These are phyloP conservation scores for Mastomys coucha DNA, from an alignment of 2,113 vertebrate genomes.

Conservation along the genomic window DNA sequence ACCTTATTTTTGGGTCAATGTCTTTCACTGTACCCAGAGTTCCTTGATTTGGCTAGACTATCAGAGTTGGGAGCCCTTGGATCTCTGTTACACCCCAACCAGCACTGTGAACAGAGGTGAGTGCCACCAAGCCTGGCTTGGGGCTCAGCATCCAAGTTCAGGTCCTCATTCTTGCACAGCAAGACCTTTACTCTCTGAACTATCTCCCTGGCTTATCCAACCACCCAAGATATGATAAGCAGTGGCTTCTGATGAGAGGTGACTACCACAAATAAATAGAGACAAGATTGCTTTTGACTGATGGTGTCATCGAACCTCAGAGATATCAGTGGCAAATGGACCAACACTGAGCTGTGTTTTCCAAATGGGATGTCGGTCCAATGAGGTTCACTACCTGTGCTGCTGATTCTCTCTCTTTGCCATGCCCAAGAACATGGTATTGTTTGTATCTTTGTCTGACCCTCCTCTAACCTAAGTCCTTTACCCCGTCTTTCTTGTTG, in stretches of 20 bases:
- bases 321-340: not conserved
- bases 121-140: not conserved
- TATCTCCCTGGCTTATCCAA: not conserved
- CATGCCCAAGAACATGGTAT: not conserved
- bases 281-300: not conserved
- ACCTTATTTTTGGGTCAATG: not conserved
- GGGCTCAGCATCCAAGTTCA: not conserved
- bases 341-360: not conserved
- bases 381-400: not conserved
- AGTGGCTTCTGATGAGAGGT: not conserved
- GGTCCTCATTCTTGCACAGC: not conserved
- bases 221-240: not conserved
- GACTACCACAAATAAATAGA: not conserved
- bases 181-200: not conserved
- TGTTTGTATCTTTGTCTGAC: not conserved
- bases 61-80: too few species aligned
- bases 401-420: not conserved
- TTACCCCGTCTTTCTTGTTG: not conserved
- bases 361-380: not conserved
- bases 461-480: not conserved
- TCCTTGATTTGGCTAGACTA: not conserved
- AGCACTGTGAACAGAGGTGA: not conserved
- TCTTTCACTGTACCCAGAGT: not conserved
- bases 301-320: not conserved
- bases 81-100: not conserved